Evolutionary conservation across 2,888 invertebrate genomes (phyloP), one percentile per base, ranked within the genome.

Genomic region (Clistopyga incitator): DNA sequence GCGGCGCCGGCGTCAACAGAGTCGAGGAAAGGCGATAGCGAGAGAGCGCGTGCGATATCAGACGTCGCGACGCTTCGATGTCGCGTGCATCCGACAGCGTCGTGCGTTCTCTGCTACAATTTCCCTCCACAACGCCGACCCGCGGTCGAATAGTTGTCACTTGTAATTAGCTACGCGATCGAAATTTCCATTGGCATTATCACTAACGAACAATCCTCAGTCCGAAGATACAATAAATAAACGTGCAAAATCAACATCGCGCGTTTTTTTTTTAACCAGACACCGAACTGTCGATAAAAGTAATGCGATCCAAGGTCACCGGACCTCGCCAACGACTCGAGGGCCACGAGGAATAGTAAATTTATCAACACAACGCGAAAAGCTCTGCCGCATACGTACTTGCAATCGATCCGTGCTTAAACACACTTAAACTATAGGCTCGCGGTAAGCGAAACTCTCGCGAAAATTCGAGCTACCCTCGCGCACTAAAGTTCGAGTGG

Each of bases 61-160:
- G 89, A 89, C 90, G 88, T 90, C 88, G 88, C 90, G 89, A 88
- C 86, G 89, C 81, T 74, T 82, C 87, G 86, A 88, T 88, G 86
- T 88, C 85, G 89, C 85, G 89, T 86, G 86, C 85, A 86, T 82
- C 76, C 34, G 59, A 38, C 20, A 4, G 11, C 29, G 52, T 68
- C 45, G 68, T 15, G 56, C 42, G 29, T 6, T 34, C 34, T 23
- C 6, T 34, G 15, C 15, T 65, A 25, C 45, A 25, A 45, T 45
- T n/a, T 23, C 3, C 64, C 8, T n/a, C 15, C 29, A 59, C n/a
- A 25, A 10, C 38, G 10, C 38, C 38, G 38, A 56, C 13, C 56
- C 4, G 4, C 25, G 11, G 54, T 11, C 23, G 25, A 3, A 11
- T 13, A 15, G 13, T 61, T 34, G 0, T 34, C 13, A 29, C 25